Evolutionary conservation across 37 sponge, comb jelly and placozoan genomes (phyloP), one percentile per base, ranked within the genome.

Genomic region (Bolinopsis microptera): DNA sequence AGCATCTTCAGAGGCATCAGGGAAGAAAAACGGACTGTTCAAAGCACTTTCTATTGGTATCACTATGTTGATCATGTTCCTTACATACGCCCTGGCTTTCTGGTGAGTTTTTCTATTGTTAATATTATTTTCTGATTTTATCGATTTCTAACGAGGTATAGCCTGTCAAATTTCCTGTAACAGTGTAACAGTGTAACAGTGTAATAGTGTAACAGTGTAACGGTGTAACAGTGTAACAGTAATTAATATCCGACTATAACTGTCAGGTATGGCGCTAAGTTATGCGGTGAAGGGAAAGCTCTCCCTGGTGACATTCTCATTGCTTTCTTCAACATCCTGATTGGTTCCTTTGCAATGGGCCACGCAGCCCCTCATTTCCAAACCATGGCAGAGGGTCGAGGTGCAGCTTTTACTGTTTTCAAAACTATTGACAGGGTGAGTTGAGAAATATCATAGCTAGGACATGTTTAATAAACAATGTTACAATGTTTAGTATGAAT

Each of bases 331-430:
- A 68, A 93, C 0, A 92, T 97, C n/a, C 48, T 97, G 21, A 92
- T 96, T 69, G 97, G 95, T 0, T 93, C 94, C 38, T 96, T 97
- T 68, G 94, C 95, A 38, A 92, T 97, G 23, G 97, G 97, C 9
- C 93, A 97, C 32, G 95, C 97, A 0, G 94, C 95, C 0, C 96
- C 97, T 30, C 96, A 96, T 32, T 21, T 97, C 27, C 92, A 97
- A 93, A 96, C 96, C 25, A 94, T 96, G 38, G 93, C 95, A 1
- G 38, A 92, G 31, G 97, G 95, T 1, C 35, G 94, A 31, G 97
- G 96, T 0, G 75, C 97, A 37, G 97, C 97, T 8, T 32, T 94
- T 32, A 94, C 38, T 5, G 95, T 97, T 16, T 97, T 93, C 94
- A 94, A 94, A 26, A 41, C 95, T 83, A 96, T 97, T 76, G 95